phyloP scores from a whole-genome alignment of 2,888 invertebrate species.

The Terebella lapidaria region DNA sequence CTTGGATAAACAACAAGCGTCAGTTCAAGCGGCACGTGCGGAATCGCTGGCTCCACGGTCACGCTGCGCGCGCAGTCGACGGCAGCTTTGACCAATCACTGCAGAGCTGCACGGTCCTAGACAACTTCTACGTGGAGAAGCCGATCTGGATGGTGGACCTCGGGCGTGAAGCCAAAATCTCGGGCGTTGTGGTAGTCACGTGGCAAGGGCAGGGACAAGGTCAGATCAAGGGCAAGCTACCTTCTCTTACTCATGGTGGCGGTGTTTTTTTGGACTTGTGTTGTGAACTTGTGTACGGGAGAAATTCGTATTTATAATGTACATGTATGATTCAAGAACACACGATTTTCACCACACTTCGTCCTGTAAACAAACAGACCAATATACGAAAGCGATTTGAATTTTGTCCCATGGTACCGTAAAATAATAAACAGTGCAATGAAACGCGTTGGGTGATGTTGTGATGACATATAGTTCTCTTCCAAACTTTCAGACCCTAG shows the following conservation, averaged over 20 bases:
- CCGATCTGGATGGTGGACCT: slow-evolving; percentile 59
- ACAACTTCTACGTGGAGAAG: slow-evolving; percentile 57
- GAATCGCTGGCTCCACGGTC: slow-evolving; percentile 40
- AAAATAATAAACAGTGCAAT: too few relatives aligned
- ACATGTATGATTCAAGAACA: too few relatives aligned
- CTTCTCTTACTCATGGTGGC: not conserved
- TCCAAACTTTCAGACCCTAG: slow-evolving; percentile 12
- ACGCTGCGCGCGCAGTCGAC: slow-evolving; percentile 57
- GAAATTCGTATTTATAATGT: too few relatives aligned
- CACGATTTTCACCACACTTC: too few relatives aligned
- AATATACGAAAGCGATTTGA: too few relatives aligned
- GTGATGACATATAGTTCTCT: too few relatives aligned
- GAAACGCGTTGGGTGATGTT: too few relatives aligned
- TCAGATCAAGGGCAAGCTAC: slow-evolving; percentile 1
- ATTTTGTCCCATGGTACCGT: too few relatives aligned
- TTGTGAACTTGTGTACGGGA: too few relatives aligned
- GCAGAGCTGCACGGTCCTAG: slow-evolving; percentile 55
- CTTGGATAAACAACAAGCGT: slow-evolving; percentile 56
- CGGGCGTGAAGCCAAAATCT: slow-evolving; percentile 50
- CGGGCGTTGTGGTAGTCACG: slow-evolving; percentile 56
- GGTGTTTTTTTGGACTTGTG: too few relatives aligned
- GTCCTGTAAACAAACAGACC: too few relatives aligned
- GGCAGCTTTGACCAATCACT: slow-evolving; percentile 53
- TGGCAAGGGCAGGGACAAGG: slow-evolving; percentile 44
- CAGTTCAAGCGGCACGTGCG: slow-evolving; percentile 55